These are phyloP conservation scores for Talpa occidentalis DNA, from an alignment of 2,113 vertebrate genomes.

Conservation along the genomic window DNA sequence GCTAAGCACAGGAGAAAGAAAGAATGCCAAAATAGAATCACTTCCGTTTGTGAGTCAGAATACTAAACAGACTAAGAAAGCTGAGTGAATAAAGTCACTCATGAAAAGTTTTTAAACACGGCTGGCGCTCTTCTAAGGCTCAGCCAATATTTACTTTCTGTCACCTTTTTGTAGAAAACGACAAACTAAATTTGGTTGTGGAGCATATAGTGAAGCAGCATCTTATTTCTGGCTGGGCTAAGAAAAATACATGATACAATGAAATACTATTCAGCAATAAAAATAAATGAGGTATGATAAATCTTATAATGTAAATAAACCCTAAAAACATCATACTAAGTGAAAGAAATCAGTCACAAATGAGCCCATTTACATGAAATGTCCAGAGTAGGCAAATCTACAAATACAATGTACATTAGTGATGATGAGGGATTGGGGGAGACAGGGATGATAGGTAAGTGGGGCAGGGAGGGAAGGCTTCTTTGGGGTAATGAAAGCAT, in stretches of 20 bases:
- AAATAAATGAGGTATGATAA: slow-evolving; percentile 39
- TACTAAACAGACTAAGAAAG: slow-evolving; percentile 49
- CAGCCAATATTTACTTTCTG: slow-evolving; percentile 64
- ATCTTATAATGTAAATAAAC: not conserved
- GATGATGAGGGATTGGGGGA: not conserved
- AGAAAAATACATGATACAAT: slow-evolving; percentile 21
- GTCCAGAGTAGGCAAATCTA: not conserved
- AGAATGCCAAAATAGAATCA: slow-evolving; percentile 75
- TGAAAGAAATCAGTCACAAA: slow-evolving; percentile 12
- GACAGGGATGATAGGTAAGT: not conserved
- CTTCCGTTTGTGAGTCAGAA: slow-evolving; percentile 70
- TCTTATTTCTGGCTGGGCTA: slow-evolving; percentile 4
- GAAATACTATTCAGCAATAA: slow-evolving; percentile 57
- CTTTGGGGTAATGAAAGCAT: not conserved
- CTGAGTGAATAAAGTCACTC: slow-evolving; percentile 57
- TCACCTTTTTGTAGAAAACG: slow-evolving; percentile 68
- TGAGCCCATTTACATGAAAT: not conserved
- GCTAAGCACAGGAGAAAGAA: slow-evolving; percentile 50
- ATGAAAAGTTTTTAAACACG: slow-evolving; percentile 66
- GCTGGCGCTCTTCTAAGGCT: slow-evolving; percentile 32
- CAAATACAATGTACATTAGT: not conserved
- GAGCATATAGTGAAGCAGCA: not conserved
- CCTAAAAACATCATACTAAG: slow-evolving; percentile 18
- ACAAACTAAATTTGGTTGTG: slow-evolving; percentile 61
- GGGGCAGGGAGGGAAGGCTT: not conserved